Evolutionary conservation across 2,113 vertebrate genomes (phyloP), one percentile per base, ranked within the genome.

Genomic region (Ondatra zibethicus): DNA sequence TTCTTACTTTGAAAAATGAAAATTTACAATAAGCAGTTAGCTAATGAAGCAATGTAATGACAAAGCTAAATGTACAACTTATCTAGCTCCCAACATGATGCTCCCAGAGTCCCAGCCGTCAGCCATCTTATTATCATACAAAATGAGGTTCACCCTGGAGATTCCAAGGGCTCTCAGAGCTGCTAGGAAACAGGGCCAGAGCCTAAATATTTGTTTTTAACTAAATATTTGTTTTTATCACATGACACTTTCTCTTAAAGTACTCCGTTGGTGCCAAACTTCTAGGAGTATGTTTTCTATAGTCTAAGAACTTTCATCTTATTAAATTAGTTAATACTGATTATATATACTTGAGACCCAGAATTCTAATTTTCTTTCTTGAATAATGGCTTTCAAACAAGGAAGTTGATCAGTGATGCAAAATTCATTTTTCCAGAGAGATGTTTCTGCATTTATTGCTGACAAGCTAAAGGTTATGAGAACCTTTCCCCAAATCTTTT

Each of bases 1-100:
- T 93, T 61, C 88, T 66, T 88, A 27, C n/a, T 88, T 61, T 82
- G 84, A 68, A 73, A 82, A 73, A 36, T 91, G 19, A 87, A 89
- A 63, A 65, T 21, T 92, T 77, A 66, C 29, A 86, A 70, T 84
- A 52, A 86, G n/a, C 63, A 17, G 25, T 50, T 88, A 91, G 39
- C 29, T 89, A 85, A 80, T 45, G 58, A 96, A 86, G 39, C 52
- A 80, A 27, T 5, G 76, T 89, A 65, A n/a, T 78, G 14, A 85
- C 61, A 66, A 90, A 31, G 14, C 55, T 95, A 29, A 76, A 80
- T 8, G 39, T 63, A 31, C 39, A 12, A 70, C 42, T 75, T 88
- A 73, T 68, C 25, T 87, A 72, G 66, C 29, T 80, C 47, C 47
- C 29, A 45, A 52, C 23, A 80, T 21, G 77, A 36, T 36, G 77